Percentiles rank a stretch among this genome's conserved stretches.
These are phyloP conservation scores for Siniperca scherzeri DNA, from an alignment of 2,797 vertebrate genomes.

Conservation along the genomic window DNA sequence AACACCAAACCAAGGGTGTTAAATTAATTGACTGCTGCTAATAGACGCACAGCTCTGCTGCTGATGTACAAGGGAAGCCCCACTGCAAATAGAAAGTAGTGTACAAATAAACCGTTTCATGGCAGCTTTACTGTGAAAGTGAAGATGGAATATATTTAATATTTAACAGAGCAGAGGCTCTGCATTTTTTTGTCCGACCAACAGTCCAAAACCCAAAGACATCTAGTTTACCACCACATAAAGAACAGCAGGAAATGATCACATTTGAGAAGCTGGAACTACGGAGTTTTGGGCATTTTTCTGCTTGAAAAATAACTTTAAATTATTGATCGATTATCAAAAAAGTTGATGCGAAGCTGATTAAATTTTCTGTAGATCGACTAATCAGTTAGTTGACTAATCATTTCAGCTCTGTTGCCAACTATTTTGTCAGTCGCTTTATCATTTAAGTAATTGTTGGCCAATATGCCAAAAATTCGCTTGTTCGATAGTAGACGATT, in stretches of 20 bases:
- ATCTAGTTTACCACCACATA: neutral
- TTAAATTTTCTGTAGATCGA: neutral
- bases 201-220: neutral
- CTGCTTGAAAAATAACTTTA: neutral
- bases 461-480: no score
- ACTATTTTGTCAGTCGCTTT: neutral
- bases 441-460: neutral
- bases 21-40: constrained; percentile 55
- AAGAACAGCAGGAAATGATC: neutral
- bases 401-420: neutral
- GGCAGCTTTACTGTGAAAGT: constrained; percentile 22
- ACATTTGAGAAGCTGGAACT: neutral
- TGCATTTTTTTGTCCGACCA: neutral
- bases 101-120: constrained; percentile 35
- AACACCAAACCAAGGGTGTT: constrained; percentile 23
- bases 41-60: constrained; percentile 35
- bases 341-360: neutral
- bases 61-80: constrained; percentile 31
- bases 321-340: neutral
- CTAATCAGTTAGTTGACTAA: neutral
- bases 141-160: constrained; percentile 32
- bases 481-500: neutral
- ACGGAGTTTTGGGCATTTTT: neutral
- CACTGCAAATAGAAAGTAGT: constrained; percentile 44
- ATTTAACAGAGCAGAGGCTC: constrained; percentile 23